Evolutionary conservation across 2,888 invertebrate species (phyloP), one percentile per base, ranked within the genome.

Genomic region (Agrochola macilenta): DNA sequence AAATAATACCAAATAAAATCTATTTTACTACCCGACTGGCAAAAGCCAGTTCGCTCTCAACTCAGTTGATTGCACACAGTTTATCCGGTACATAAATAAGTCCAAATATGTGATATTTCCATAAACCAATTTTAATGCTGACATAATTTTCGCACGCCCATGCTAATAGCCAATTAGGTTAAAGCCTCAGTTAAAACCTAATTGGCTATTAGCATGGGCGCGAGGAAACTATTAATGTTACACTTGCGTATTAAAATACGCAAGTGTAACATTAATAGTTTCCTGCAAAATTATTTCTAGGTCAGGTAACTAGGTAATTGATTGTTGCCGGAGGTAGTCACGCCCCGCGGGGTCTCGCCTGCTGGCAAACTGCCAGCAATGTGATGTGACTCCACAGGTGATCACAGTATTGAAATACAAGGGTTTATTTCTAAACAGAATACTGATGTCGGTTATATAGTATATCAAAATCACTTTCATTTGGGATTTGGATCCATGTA

Each of bases 371-470:
- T 68, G 73, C 76, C 82, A 83, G 49, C 70, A 69, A 66, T 49
- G 9, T 63, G 58, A 49, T 14, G n/a, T 26, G 69, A 66, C 58
- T 76, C 81, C 39, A 83, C 85, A 83, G 81, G 84, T 81, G 73
- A 81, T 49, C 74, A 60, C 58, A 52, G 23, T 23, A 71, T 30
- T 39, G 14, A 39, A 63, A 69, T 58, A 63, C 46, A 57, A 64
- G 20, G 26, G 14, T 52, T 69, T 66, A 64, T 60, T 60, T 69
- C 26, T 26, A 60, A 77, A 61, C 30, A 74, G 5, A 63, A 76
- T 60, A 35, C 17, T 76, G 73, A 43, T 73, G 63, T 63, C 52
- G 12, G 63, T 20, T 46, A 69, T 8, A 39, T 9, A 17, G 8
- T 58, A 63, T 20, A 17, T 14, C 26, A 60, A 54, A 76, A 70